Evolutionary conservation across 2,888 invertebrate genomes (phyloP).

Genomic region (Bugula neritina): DNA sequence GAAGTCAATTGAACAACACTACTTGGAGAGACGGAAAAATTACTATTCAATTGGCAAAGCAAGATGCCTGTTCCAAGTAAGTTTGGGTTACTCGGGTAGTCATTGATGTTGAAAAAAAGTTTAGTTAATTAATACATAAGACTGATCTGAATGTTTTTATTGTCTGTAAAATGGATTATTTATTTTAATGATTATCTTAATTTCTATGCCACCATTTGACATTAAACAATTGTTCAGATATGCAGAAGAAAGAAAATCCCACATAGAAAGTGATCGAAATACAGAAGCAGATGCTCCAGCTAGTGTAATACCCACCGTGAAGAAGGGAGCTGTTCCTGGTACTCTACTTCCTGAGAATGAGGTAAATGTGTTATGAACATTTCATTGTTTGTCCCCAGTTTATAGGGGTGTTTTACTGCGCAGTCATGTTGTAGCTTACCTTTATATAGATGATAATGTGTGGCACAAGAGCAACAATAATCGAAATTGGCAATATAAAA

Average conservation of each 20-base stretch:
- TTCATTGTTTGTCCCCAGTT: too few relatives aligned
- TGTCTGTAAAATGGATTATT: too few relatives aligned
- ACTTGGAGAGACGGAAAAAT: constrained; percentile 29
- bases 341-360: constrained; percentile 37
- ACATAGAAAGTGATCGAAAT: background rate
- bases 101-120: too few relatives aligned
- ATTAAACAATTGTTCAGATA: too few relatives aligned
- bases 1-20: constrained; percentile 28
- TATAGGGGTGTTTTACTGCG: too few relatives aligned
- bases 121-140: too few relatives aligned
- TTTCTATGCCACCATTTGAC: too few relatives aligned
- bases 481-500: background rate
- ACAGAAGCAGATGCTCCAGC: background rate
- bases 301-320: constrained; percentile 19
- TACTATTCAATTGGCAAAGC: constrained; percentile 15
- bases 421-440: background rate
- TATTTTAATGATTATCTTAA: too few relatives aligned
- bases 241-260: constrained; percentile 6
- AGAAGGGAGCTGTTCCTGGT: constrained; percentile 39
- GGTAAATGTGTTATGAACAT: too few relatives aligned
- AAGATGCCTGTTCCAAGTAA: constrained; percentile 3
- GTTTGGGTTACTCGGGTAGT: too few relatives aligned
- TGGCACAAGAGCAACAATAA: too few relatives aligned
- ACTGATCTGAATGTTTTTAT: too few relatives aligned
- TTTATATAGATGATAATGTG: background rate